Base-by-base conservation (phyloP, 2,888 invertebrate species). In the Caenorhabditis sp. region DNA sequence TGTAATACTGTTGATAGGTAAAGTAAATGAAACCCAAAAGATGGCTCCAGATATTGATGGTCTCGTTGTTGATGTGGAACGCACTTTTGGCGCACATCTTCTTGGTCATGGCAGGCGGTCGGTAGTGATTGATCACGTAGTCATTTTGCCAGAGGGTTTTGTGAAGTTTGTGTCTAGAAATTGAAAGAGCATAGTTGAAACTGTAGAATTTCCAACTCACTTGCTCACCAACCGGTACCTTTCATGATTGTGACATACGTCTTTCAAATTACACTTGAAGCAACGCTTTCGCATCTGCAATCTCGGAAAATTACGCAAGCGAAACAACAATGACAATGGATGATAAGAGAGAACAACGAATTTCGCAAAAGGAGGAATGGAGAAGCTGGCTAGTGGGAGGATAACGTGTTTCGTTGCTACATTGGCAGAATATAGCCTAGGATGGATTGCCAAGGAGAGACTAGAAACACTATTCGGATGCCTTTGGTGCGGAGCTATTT, bases 61-160 rank as follows among this genome's bases (percentile, higher is more conserved):
- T 97, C 93, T 98, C 98, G 92, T 98, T 98, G 72, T 96, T 97
- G 96, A 97, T 96, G 95, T 96, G 95, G 93, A 97, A 96, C 92
- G 96, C 94, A 92, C 97, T 97, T 93, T 96, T 96, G 92, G 96
- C 93, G 91, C 96, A 96, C 88, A 96, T 93, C 92, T 94, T 94
- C n/a, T 95, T 95, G 6, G 95, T 95, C 67, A 97, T 93, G 86
- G 95, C 87, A 13, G 86, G 74, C 13, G 91, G 91, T 15, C 91
- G 76, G 51, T 91, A 91, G 80, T 86, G 81, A 11, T 81, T 86
- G 56, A 88, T 85, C 5, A 91, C 87, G 74, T 90, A 89, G 62
- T 89, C 86, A 69, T 90, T 90, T 35, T 91, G 77, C 90, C 90
- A 88, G 60, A 88, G 70, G n/a, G 85, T 83, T 53, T 78, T 84